Percentiles rank a stretch among this genome's conserved stretches.
These are phyloP conservation scores for Morpho deidamia DNA, from an alignment of 2,888 invertebrate species.

Conservation along the genomic window DNA sequence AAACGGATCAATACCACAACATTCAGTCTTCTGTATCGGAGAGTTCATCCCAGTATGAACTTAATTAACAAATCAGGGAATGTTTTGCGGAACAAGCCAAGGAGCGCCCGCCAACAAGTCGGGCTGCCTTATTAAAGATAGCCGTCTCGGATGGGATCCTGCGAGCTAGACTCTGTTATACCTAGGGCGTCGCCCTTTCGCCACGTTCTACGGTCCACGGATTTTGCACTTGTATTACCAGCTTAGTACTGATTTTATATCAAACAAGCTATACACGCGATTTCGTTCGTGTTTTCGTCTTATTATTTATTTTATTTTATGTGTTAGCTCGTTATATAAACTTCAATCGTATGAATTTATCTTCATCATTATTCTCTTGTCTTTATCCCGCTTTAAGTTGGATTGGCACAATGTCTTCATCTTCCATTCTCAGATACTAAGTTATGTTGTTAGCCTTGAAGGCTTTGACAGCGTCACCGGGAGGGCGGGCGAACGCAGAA, in stretches of 20 bases:
- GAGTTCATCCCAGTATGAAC: background rate
- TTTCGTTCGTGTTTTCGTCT: no score
- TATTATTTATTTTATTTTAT: no score
- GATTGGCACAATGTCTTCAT: no score
- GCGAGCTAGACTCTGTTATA: conserved; percentile 46
- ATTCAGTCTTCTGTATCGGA: background rate
- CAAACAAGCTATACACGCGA: background rate
- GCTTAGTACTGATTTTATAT: conserved; percentile 20
- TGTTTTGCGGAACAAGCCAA: conserved; percentile 14
- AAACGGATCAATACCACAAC: no score
- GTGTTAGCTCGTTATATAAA: no score
- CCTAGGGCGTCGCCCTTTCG: conserved; percentile 53
- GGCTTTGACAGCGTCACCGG: no score
- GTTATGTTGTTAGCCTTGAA: no score
- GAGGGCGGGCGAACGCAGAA: no score
- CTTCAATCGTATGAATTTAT: no score
- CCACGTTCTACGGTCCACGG: conserved; percentile 47
- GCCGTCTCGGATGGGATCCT: conserved; percentile 37
- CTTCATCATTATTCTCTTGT: no score
- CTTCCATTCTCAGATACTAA: no score
- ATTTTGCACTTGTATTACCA: conserved; percentile 30
- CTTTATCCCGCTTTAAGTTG: no score
- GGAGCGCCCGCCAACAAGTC: conserved; percentile 24
- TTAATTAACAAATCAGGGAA: conserved; percentile 16
- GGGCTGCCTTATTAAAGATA: conserved; percentile 30